Conservation (phyloP, 2,797 vertebrate genomes). For the Pyrocephalus nanus region DNA sequence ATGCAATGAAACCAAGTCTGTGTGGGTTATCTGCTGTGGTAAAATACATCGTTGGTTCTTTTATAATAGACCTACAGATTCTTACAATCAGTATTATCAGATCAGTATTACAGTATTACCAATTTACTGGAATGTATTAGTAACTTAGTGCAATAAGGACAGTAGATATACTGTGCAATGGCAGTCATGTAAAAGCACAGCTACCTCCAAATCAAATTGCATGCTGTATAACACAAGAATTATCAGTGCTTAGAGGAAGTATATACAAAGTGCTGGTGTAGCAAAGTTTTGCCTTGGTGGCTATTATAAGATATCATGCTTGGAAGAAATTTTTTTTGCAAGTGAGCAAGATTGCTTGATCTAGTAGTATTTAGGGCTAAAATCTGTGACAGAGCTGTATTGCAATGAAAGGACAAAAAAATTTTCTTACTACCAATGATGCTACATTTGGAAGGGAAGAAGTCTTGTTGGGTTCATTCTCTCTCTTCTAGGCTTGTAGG, state of each 20-base stretch:
- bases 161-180: neutral
- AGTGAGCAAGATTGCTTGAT: neutral
- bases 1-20: neutral
- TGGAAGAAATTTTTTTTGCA: neutral
- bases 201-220: neutral
- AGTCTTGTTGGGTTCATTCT: neutral
- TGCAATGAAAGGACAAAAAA: neutral
- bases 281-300: neutral
- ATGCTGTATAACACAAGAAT: no score
- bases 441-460: neutral
- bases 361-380: neutral
- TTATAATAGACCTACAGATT: neutral
- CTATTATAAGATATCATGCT: neutral
- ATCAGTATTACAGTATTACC: neutral
- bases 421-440: neutral
- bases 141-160: neutral
- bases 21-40: neutral
- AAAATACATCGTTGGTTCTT: neutral
- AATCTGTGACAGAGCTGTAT: neutral
- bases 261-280: neutral
- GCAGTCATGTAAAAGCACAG: neutral
- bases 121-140: neutral
- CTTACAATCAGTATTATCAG: neutral
- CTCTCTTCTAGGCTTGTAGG: neutral
- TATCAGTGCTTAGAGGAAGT: neutral